Evolutionary conservation across 2,888 invertebrate genomes (phyloP), one percentile per base, ranked within the genome.

Genomic region (Oasisia sp.): DNA sequence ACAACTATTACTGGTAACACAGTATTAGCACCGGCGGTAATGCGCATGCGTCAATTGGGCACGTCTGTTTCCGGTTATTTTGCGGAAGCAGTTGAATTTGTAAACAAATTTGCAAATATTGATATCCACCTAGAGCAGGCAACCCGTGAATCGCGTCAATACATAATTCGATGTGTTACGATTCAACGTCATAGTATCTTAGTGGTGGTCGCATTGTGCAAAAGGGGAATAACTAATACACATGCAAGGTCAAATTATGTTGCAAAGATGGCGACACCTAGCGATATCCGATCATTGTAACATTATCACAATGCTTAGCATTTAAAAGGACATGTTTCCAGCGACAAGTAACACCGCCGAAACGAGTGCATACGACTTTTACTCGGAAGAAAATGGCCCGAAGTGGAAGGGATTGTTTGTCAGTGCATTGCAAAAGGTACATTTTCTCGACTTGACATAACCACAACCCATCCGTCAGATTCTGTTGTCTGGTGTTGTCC

Each of bases 331-430:
- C 74, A 93, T 93, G 93, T 93, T 93, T 92, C 92, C 93, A 90
- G 50, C 93, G 90, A 74, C 91, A 44, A 92, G 91, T 92, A 92
- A 89, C 58, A 91, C 93, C 45, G 74, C 74, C 74, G 74, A 74
- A 74, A 74, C 74, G 74, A 74, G 74, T 74, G 74, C 91, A 9
- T 98, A 98, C 97, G 98, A 98, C 97, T 98, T 98, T 97, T 97
- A 97, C 96, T 98, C 98, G 96, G 98, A 98, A 96, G 98, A 98
- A 96, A 98, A 98, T 97, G 97, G 97, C 95, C 97, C 97, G 95
- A 98, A 98, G 97, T 99, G 99, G 99, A 98, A 98, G 96, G 98
- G 98, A 94, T 97, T 99, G 94, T 98, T 99, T 97, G 97, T 98
- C 96, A 97, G 97, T 95, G 98, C 98, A 92, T 97, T 99, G 95